Conservation (phyloP, 2,888 invertebrate species). For the Mythimna pallens region DNA sequence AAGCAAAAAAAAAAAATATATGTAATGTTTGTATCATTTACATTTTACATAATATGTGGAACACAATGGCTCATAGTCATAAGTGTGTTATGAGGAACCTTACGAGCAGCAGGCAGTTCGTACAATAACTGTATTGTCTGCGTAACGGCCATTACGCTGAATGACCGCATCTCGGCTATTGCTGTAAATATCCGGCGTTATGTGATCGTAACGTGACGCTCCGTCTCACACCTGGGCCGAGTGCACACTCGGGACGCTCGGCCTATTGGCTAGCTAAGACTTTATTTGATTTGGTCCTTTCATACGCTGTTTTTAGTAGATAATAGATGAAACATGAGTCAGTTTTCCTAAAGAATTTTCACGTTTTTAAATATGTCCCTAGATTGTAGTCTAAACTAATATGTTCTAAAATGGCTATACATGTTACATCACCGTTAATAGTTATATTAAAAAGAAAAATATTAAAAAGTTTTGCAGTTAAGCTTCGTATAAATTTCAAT, state of each 20-base stretch:
- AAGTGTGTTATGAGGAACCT: constrained; percentile 22
- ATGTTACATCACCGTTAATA: neutral
- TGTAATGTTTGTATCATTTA: constrained; percentile 21
- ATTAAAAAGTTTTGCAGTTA: neutral
- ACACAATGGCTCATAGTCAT: constrained; percentile 37
- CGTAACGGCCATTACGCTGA: constrained; percentile 49
- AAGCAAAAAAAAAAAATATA: constrained; percentile 5
- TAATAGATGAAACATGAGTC: too few species aligned
- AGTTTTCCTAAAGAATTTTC: too few species aligned
- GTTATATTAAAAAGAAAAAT: too few species aligned
- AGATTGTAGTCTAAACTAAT: neutral
- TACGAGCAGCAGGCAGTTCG: constrained; percentile 36
- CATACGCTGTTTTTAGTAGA: neutral
- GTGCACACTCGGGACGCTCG: constrained; percentile 21
- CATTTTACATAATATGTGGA: constrained; percentile 25
- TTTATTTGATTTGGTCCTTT: neutral
- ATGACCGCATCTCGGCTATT: constrained; percentile 45
- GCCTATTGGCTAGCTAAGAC: neutral
- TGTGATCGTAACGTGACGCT: constrained; percentile 51
- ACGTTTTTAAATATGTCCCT: neutral
- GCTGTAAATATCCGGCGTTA: constrained; percentile 50
- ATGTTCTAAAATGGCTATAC: neutral
- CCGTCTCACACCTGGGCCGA: constrained; percentile 26
- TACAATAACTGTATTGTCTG: constrained; percentile 61
- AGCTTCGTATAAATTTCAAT: neutral